Evolutionary conservation across 1,140 invertebrate species (phyloP).

Genomic region (Charaxes varanes): DNA sequence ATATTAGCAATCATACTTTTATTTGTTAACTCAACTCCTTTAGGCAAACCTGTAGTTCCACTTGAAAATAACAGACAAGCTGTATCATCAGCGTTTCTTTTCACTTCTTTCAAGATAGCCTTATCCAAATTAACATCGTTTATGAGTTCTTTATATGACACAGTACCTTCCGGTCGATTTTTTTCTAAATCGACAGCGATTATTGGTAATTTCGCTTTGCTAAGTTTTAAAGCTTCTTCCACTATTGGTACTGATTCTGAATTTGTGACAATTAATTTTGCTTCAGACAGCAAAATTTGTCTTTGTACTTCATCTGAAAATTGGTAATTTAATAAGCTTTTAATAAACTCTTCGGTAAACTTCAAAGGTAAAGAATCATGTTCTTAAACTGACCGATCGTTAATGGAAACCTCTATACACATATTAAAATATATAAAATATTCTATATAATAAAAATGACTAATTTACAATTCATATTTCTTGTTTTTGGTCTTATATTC

Average conservation of each 20-base stretch:
- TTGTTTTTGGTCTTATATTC: too few relatives aligned
- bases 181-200: constrained; percentile 64
- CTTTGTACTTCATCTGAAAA: constrained; percentile 84
- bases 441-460: too few relatives aligned
- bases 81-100: constrained; percentile 62
- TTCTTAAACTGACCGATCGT: too few relatives aligned
- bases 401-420: too few relatives aligned
- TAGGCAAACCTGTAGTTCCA: constrained; percentile 94
- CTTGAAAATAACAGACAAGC: constrained; percentile 82
- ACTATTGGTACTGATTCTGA: constrained; percentile 63
- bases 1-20: constrained; percentile 76
- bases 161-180: constrained; percentile 63
- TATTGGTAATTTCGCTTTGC: constrained; percentile 74
- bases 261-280: constrained; percentile 80
- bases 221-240: constrained; percentile 61
- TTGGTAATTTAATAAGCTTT: not conserved
- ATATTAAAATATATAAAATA: too few relatives aligned
- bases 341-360: too few relatives aligned
- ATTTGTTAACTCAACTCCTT: constrained; percentile 90
- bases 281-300: constrained; percentile 79
- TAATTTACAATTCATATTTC: too few relatives aligned
- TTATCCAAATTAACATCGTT: constrained; percentile 63
- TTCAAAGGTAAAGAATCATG: too few relatives aligned
- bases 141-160: constrained; percentile 75
- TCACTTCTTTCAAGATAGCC: constrained; percentile 58